Evolutionary conservation across 2,113 vertebrate species (phyloP).

Genomic region (Empidonax traillii): DNA sequence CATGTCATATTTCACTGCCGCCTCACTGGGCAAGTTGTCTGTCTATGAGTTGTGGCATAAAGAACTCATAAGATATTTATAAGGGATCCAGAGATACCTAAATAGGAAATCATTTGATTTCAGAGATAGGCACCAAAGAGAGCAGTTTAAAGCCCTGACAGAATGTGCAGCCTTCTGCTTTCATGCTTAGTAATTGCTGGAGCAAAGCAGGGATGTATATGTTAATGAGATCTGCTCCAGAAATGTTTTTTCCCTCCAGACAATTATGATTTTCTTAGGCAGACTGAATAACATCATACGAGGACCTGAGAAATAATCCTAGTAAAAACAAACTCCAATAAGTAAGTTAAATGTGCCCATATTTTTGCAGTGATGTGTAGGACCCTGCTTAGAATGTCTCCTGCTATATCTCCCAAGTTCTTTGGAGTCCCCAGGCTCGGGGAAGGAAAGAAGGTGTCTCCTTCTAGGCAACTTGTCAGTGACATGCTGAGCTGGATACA

Average conservation of each 20-base stretch:
- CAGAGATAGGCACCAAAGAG: background rate
- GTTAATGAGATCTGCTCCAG: background rate
- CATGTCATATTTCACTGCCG: background rate
- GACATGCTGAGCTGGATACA: background rate
- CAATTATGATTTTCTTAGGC: background rate
- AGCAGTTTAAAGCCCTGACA: slow-evolving; percentile 8
- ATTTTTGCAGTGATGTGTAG: background rate
- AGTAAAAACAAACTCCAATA: background rate
- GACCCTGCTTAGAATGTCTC: background rate
- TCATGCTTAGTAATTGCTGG: background rate
- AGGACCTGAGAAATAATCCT: background rate
- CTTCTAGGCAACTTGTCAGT: background rate
- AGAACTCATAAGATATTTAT: slow-evolving; percentile 26
- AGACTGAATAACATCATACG: background rate
- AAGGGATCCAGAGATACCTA: background rate
- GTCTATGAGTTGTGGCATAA: background rate
- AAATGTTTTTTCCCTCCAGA: background rate
- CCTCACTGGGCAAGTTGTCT: slow-evolving; percentile 2
- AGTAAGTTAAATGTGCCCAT: background rate
- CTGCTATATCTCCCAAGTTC: background rate
- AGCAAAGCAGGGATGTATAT: background rate
- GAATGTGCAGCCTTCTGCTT: background rate
- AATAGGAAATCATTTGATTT: background rate
- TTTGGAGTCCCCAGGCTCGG: background rate
- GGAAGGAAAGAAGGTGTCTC: background rate